Conservation (phyloP, 2,888 invertebrate species). For the Latrodectus elegans region DNA sequence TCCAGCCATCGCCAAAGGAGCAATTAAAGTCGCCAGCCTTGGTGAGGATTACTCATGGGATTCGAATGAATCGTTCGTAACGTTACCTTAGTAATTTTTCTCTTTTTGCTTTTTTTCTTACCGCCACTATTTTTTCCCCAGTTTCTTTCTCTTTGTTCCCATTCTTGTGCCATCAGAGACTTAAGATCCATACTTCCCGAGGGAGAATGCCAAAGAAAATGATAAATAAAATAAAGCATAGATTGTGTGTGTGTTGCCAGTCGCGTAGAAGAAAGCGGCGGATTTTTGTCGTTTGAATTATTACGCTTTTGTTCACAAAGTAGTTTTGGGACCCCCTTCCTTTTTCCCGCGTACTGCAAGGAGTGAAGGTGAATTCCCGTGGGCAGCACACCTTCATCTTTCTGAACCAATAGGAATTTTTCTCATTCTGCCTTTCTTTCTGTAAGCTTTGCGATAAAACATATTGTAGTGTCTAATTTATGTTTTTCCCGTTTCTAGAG, state of each 20-base stretch:
- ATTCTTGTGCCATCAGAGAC: slow-evolving; percentile 38
- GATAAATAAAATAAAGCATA: slow-evolving; percentile 56
- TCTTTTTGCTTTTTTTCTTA: background rate
- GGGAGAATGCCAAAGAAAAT: slow-evolving; percentile 18
- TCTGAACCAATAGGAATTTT: background rate
- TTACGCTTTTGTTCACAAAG: slow-evolving; percentile 51
- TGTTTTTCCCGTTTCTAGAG: too few species aligned
- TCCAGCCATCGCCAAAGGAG: slow-evolving; percentile 40
- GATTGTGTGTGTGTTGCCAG: slow-evolving; percentile 20
- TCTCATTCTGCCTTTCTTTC: slow-evolving; percentile 29
- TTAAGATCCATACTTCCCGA: slow-evolving; percentile 35
- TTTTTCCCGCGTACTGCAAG: background rate
- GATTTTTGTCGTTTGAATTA: slow-evolving; percentile 55
- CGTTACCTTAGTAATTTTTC: slow-evolving; percentile 36
- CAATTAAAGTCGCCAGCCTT: slow-evolving; percentile 58
- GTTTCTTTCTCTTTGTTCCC: slow-evolving; percentile 8
- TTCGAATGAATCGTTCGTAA: slow-evolving; percentile 21
- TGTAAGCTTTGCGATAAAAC: slow-evolving; percentile 3
- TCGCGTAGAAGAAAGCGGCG: slow-evolving; percentile 10
- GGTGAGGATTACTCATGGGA: slow-evolving; percentile 51
- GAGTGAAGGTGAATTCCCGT: too few species aligned
- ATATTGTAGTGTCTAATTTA: background rate
- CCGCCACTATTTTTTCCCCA: background rate
- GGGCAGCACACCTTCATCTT: slow-evolving; percentile 32
- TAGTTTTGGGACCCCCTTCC: slow-evolving; percentile 15